Evolutionary conservation across 2,113 vertebrate species (phyloP).

Genomic region (Oostethus manadensis): DNA sequence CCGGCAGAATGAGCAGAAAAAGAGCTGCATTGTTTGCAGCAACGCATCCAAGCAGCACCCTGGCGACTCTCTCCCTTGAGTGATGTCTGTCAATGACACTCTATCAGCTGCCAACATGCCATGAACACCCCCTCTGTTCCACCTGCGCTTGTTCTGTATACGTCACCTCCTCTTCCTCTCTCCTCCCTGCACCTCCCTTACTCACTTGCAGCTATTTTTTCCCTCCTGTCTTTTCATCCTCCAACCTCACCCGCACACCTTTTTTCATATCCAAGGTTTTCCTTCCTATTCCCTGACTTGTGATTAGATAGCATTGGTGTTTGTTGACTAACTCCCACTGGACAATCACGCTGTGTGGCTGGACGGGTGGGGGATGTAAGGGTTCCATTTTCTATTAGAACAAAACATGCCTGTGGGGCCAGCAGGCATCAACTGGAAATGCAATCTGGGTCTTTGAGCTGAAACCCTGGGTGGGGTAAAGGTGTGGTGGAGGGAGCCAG

Average conservation of each 20-base stretch:
- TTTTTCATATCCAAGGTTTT: conserved; percentile 46
- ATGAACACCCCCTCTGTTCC: conserved; percentile 43
- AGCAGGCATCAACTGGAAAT: conserved; percentile 62
- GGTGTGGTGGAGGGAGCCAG: conserved; percentile 25
- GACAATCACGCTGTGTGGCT: conserved; percentile 50
- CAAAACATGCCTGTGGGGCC: conserved; percentile 65
- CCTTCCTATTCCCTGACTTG: conserved; percentile 51
- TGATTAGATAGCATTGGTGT: conserved; percentile 63
- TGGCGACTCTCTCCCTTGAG: conserved; percentile 48
- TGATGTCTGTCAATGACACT: conserved; percentile 62
- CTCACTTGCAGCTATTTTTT: conserved; percentile 28
- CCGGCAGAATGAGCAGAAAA: no score
- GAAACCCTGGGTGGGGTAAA: conserved; percentile 49
- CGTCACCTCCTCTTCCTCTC: conserved; percentile 8
- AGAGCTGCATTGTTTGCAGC: conserved; percentile 35
- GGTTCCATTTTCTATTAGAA: conserved; percentile 66
- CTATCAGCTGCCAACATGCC: conserved; percentile 58
- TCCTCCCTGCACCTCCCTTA: conserved; percentile 8
- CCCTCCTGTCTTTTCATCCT: conserved; percentile 36
- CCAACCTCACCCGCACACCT: conserved; percentile 30
- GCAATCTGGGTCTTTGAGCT: conserved; percentile 61
- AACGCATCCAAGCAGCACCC: conserved; percentile 48
- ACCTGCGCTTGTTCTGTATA: conserved; percentile 34
- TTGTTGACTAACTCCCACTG: conserved; percentile 54
- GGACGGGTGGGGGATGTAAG: conserved; percentile 23